These are phyloP conservation scores for Nomada fabriciana DNA, from an alignment of 2,888 invertebrate species.

Conservation along the genomic window DNA sequence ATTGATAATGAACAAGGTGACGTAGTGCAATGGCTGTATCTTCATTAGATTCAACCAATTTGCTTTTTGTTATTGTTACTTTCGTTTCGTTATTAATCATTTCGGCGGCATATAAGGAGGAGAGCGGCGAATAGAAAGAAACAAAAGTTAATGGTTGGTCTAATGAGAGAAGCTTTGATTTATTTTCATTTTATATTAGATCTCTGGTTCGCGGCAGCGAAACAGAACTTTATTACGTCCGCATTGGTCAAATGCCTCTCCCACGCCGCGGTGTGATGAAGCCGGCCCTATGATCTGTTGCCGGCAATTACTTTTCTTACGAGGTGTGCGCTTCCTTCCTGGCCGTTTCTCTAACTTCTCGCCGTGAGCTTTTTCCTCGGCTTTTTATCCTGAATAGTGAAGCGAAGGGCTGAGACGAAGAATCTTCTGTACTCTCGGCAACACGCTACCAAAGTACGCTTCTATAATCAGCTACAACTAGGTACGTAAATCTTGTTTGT, in stretches of 20 bases:
- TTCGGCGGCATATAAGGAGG: neutral
- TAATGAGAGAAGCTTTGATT: slow-evolving; percentile 53
- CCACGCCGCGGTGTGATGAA: slow-evolving; percentile 50
- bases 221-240: slow-evolving; percentile 64
- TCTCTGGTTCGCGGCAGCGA: slow-evolving; percentile 43
- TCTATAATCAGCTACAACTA: no score
- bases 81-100: slow-evolving; percentile 24
- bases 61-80: neutral
- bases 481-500: no score
- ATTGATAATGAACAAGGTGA: neutral
- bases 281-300: slow-evolving; percentile 65
- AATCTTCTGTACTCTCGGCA: slow-evolving; percentile 6
- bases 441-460: no score
- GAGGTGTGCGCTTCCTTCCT: slow-evolving; percentile 40
- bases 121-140: slow-evolving; percentile 25
- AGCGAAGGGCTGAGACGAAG: slow-evolving; percentile 17
- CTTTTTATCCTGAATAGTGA: slow-evolving; percentile 27
- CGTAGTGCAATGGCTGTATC: neutral
- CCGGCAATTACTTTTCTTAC: slow-evolving; percentile 67
- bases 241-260: slow-evolving; percentile 56
- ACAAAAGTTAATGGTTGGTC: slow-evolving; percentile 49
- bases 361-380: slow-evolving; percentile 22
- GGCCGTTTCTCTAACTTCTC: slow-evolving; percentile 41
- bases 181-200: slow-evolving; percentile 66
- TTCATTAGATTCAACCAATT: slow-evolving; percentile 15